Conservation (phyloP, 2,797 vertebrate species). For the Octomys mimax region DNA sequence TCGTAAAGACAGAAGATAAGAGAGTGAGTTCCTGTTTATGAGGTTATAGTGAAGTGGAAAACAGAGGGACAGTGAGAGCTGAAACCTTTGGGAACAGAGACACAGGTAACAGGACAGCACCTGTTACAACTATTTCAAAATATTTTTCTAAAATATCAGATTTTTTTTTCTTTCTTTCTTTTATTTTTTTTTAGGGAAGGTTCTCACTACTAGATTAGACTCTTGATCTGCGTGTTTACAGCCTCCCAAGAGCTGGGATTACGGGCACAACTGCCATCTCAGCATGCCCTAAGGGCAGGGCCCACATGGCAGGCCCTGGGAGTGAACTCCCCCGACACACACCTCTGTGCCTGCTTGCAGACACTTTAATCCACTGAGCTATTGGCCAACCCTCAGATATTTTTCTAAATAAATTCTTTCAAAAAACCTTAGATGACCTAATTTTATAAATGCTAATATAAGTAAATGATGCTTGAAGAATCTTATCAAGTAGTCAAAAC, state of each 20-base stretch:
- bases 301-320: too few relatives aligned
- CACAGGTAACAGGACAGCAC: background rate
- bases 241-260: too few relatives aligned
- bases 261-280: too few relatives aligned
- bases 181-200: too few relatives aligned
- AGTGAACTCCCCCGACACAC: too few relatives aligned
- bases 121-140: background rate
- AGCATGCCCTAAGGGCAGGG: too few relatives aligned
- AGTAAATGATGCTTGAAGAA: background rate
- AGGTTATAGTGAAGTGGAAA: slow-evolving; percentile 35
- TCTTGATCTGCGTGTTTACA: too few relatives aligned
- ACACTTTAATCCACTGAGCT: too few relatives aligned
- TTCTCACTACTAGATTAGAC: too few relatives aligned
- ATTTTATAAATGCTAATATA: slow-evolving; percentile 31
- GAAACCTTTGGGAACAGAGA: slow-evolving; percentile 17
- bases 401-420: slow-evolving; percentile 42
- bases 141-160: background rate
- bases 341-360: too few relatives aligned
- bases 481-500: background rate
- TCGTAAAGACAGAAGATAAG: background rate
- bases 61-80: background rate
- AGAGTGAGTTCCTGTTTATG: background rate
- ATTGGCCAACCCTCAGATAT: background rate
- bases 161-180: too few relatives aligned
- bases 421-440: background rate